Percentiles rank a stretch among this genome's conserved stretches.
These are phyloP conservation scores for Lacerta viridis DNA, from an alignment of 2,797 vertebrate species.

Conservation along the genomic window DNA sequence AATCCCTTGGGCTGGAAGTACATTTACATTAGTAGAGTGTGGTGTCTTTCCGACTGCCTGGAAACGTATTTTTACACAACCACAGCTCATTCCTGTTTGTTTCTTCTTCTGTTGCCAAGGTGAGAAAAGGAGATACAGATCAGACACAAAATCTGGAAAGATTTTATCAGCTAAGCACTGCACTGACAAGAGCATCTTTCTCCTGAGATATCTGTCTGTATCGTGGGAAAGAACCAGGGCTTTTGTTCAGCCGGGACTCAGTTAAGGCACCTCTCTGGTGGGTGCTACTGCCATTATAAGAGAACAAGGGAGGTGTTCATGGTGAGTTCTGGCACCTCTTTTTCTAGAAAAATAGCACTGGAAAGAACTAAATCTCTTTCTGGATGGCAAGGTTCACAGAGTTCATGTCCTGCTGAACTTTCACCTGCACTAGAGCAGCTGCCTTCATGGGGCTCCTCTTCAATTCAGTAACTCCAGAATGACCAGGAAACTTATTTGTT, in stretches of 20 bases:
- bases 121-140: background rate
- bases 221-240: background rate
- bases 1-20: conserved; percentile 1
- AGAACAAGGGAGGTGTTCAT: too few relatives aligned
- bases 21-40: background rate
- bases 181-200: conserved; percentile 11
- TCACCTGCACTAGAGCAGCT: background rate
- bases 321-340: too few relatives aligned
- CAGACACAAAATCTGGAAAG: background rate
- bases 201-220: background rate
- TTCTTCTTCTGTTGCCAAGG: background rate
- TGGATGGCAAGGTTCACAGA: background rate
- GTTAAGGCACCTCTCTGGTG: too few relatives aligned
- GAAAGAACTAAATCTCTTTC: background rate
- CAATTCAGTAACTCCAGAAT: conserved; percentile 1
- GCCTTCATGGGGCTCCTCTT: background rate
- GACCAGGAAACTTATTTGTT: background rate
- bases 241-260: too few relatives aligned
- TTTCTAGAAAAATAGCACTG: background rate
- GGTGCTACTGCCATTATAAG: too few relatives aligned
- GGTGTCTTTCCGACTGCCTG: rapidly evolving
- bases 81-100: background rate
- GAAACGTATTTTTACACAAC: background rate
- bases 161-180: background rate
- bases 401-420: conserved; percentile 11